These are phyloP conservation scores for Diachasma alloeum DNA, from an alignment of 1,140 invertebrate species.

Conservation along the genomic window DNA sequence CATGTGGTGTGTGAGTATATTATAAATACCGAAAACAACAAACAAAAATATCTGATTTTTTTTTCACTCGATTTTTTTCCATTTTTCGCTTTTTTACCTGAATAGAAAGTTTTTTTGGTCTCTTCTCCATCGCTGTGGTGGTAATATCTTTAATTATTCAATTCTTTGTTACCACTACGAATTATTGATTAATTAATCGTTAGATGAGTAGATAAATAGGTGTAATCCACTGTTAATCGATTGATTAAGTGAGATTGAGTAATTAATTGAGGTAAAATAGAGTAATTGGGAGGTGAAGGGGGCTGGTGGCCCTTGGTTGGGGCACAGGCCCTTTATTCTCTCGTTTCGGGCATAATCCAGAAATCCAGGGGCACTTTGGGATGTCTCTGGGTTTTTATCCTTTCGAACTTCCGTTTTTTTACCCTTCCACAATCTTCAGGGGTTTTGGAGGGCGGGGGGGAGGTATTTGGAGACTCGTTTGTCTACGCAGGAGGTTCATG, in stretches of 20 bases:
- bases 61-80: conserved; percentile 26
- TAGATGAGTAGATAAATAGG: background rate
- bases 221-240: background rate
- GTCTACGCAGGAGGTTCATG: conserved; percentile 74
- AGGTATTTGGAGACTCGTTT: conserved; percentile 51
- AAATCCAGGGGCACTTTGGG: background rate
- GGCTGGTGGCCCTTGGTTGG: background rate
- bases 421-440: background rate
- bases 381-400: background rate
- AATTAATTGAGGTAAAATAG: background rate
- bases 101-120: background rate
- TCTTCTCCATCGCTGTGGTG: background rate
- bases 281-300: background rate
- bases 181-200: background rate
- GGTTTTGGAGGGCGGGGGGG: background rate
- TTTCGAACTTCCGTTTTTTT: conserved; percentile 3
- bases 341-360: background rate
- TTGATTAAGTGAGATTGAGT: background rate
- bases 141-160: background rate
- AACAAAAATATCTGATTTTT: conserved; percentile 50
- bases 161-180: background rate
- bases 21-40: conserved; percentile 50
- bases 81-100: background rate
- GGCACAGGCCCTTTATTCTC: background rate
- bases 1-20: conserved; percentile 58